Evolutionary conservation across 2,113 vertebrate species (phyloP).

Genomic region (Xiphophorus hellerii): DNA sequence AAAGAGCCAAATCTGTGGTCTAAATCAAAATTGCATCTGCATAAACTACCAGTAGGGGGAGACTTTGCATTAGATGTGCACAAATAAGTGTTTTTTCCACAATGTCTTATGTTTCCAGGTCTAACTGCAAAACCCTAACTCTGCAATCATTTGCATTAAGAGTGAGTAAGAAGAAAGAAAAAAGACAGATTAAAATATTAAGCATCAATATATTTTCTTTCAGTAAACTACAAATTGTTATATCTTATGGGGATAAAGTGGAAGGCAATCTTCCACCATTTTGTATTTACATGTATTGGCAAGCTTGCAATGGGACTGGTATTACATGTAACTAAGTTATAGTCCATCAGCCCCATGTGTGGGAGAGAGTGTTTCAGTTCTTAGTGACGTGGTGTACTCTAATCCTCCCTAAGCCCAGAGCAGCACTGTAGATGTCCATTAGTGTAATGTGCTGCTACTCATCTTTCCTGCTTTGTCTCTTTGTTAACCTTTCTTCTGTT

Average conservation of each 20-base stretch:
- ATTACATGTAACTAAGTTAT: conserved; percentile 36
- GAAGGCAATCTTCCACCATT: background rate
- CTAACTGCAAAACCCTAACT: background rate
- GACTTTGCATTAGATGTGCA: conserved; percentile 11
- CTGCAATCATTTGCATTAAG: background rate
- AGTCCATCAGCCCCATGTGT: conserved; percentile 43
- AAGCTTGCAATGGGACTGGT: background rate
- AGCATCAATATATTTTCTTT: background rate
- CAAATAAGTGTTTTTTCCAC: background rate
- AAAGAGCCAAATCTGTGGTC: background rate
- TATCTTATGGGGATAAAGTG: background rate
- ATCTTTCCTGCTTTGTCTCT: conserved; percentile 39
- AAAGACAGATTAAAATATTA: background rate
- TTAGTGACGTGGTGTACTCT: conserved; percentile 71
- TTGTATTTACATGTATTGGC: background rate
- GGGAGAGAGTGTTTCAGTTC: conserved; percentile 50
- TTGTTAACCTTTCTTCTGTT: conserved; percentile 6
- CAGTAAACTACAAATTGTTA: too few species aligned
- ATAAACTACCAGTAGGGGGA: conserved; percentile 40
- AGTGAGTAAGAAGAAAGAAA: background rate
- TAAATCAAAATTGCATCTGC: background rate
- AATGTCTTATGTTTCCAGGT: background rate
- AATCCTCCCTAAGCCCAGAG: conserved; percentile 72
- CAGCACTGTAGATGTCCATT: conserved; percentile 72
- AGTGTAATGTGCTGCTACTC: conserved; percentile 63